Percentiles rank a stretch among this genome's conserved stretches.
phyloP scores from a whole-genome alignment of 1,140 invertebrate genomes.

The Dendroctonus ponderosae region DNA sequence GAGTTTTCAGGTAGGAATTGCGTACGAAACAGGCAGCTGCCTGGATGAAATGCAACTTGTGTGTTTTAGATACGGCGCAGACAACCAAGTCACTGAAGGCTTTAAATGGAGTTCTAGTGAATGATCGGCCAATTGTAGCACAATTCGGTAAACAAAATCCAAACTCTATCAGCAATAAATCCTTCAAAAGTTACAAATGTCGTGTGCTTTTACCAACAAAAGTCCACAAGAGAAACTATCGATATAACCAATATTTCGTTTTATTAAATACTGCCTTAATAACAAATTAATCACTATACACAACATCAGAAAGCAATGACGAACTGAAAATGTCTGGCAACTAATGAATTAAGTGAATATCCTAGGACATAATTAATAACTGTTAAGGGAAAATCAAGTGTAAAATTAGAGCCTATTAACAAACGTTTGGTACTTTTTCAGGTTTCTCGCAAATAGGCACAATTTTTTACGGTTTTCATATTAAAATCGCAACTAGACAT shows the following conservation, averaged over 20 bases:
- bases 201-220: background rate
- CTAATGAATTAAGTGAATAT: background rate
- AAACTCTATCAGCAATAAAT: background rate
- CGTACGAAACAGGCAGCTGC: background rate
- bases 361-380: background rate
- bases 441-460: background rate
- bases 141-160: constrained; percentile 39
- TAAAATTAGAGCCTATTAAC: background rate
- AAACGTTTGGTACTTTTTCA: background rate
- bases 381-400: background rate
- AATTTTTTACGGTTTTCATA: background rate
- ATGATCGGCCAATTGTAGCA: constrained; percentile 49
- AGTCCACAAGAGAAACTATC: background rate
- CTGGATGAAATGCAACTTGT: background rate
- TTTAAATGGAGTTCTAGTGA: constrained; percentile 46
- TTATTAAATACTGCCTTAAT: constrained; percentile 17
- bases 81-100: constrained; percentile 43
- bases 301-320: background rate
- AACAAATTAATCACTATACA: constrained; percentile 18
- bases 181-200: background rate
- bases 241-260: background rate
- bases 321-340: background rate
- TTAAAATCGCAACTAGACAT: too few relatives aligned
- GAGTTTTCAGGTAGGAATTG: constrained; percentile 53
- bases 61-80: constrained; percentile 36